These are phyloP conservation scores for Tribolium madens DNA, from an alignment of 1,140 invertebrate genomes.

Conservation along the genomic window DNA sequence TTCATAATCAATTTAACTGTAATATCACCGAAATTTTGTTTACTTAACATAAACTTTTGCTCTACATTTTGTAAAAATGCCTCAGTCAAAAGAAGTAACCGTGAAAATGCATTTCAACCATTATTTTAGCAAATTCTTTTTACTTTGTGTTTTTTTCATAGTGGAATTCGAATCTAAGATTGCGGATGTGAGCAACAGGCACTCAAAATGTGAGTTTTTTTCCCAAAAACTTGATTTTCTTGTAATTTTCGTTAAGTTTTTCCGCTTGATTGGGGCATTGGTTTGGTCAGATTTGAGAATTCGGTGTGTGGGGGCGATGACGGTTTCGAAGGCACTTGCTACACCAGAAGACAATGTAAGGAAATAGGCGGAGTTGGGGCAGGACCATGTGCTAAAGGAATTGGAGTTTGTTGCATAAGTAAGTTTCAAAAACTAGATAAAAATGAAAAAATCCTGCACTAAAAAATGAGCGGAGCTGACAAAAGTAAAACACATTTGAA, in stretches of 20 bases:
- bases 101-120: neutral
- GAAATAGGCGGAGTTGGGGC: conserved; percentile 76
- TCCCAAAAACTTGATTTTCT: too few species aligned
- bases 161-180: neutral
- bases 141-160: neutral
- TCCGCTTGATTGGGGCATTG: conserved; percentile 62
- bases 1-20: neutral
- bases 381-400: conserved; percentile 76
- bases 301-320: conserved; percentile 73
- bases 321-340: conserved; percentile 79
- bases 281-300: conserved; percentile 79
- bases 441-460: too few species aligned
- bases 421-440: conserved; percentile 58
- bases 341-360: conserved; percentile 80
- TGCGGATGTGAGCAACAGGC: neutral
- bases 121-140: neutral
- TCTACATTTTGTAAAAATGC: neutral
- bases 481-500: too few species aligned
- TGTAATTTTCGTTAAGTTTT: conserved; percentile 26
- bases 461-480: too few species aligned
- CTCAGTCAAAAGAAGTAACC: neutral
- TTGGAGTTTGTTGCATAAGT: conserved; percentile 84
- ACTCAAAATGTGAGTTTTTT: too few species aligned
- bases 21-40: neutral
- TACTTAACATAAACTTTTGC: neutral